Conservation (phyloP, 1,140 invertebrate species). For the Hyposmocoma kahamanoa region DNA sequence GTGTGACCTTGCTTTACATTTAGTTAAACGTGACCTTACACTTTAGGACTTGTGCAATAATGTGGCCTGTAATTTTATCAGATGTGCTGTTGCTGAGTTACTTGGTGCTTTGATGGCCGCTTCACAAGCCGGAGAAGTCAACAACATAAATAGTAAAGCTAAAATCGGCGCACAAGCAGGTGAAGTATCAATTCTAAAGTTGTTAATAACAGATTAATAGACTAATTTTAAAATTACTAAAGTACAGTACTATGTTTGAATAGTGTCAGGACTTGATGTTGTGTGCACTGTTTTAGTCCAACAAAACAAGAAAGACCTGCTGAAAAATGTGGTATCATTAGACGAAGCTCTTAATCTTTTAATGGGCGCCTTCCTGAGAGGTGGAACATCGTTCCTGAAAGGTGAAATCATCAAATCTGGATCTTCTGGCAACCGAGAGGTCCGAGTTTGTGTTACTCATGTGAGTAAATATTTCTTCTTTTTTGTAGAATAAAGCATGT, state of each 20-base stretch:
- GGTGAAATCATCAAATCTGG: constrained; percentile 97
- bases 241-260: not conserved
- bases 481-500: no score
- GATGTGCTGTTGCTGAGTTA: constrained; percentile 91
- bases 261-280: not conserved
- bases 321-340: constrained; percentile 79
- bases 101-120: constrained; percentile 90
- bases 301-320: constrained; percentile 69
- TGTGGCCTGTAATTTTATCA: no score
- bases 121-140: constrained; percentile 80
- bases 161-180: constrained; percentile 42
- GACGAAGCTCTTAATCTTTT: constrained; percentile 95
- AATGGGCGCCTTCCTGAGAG: constrained; percentile 95
- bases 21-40: no score
- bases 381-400: constrained; percentile 96
- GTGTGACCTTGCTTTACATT: no score
- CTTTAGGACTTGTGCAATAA: no score
- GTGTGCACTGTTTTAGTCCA: constrained; percentile 36
- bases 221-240: not conserved
- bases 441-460: constrained; percentile 95
- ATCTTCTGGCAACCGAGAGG: constrained; percentile 93
- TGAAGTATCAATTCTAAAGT: constrained; percentile 4
- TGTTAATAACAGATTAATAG: not conserved
- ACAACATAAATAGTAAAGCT: constrained; percentile 54
- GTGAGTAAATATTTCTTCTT: no score